Base-by-base conservation (phyloP, 64 coral and sea anemone species). In the Montipora foliosa region DNA sequence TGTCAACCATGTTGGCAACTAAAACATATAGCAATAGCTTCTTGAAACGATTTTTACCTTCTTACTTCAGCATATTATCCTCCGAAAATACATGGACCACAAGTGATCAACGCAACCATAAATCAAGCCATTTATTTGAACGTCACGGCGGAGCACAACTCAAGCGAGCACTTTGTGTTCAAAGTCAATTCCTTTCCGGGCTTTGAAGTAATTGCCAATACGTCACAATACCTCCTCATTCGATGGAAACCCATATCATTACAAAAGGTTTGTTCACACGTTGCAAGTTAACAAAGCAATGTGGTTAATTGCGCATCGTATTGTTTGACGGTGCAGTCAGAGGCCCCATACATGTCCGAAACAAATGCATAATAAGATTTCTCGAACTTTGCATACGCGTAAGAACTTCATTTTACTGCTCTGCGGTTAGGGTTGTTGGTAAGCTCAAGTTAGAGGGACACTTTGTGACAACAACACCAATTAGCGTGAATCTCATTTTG, bases 81-180 rank as follows among this genome's bases (percentile, higher is more conserved):
- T 2, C 81, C 81, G 7, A 44, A 48, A 47, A 84, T 84, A 19
- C 20, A 68, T 15, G 81, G 81, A 47, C 81, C 81, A 49, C 11
- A 84, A 67, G 81, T 84, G 15, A 84, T 84, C 44, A 84, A 84
- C 60, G 81, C 81, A 6, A 84, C 81, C 5, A 20, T 84, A 47
- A 68, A 68, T 47, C 59, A 84, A 67, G 48, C 81, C 29, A 64
- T 84, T 84, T 59, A 84, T 47, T 1, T 84, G 81, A 68, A 29
- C 60, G 67, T 84, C 44, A 84, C 60, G 67, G 81, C 81, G 13
- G 37, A 64, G 6, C 81, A 84, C 55, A 84, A 84, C 37, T 46
- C 44, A 29, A 84, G 81, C 59, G 57, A 67, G 6, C 47, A 16
- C 29, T 84, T 84, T 47, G 61, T 84, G 60, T 84, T 84, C 47